Evolutionary conservation across 2,888 invertebrate species (phyloP), one percentile per base, ranked within the genome.

Genomic region (Capitulum mitella): DNA sequence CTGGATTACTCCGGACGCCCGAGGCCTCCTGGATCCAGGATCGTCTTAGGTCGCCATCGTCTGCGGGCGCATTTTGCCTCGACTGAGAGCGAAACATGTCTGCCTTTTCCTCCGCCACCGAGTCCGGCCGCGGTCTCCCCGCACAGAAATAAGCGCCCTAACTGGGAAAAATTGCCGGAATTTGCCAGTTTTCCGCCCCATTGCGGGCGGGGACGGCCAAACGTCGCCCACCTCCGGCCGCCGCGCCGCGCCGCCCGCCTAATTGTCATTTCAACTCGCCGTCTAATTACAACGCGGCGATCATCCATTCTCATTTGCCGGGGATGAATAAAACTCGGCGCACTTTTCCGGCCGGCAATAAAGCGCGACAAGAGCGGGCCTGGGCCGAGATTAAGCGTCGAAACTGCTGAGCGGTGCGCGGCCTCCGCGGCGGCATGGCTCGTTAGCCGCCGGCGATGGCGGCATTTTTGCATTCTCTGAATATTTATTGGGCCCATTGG

Each of bases 241-340:
- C 5, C 14, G 34, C 12, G 32, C 34, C 3, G 32, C 34, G 6
- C 51, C 16, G 14, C 32, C 32, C 19, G 19, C 16, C 64, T 64
- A 64, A 64, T 64, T 64, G 64, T 34, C 64, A 64, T 64, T 64
- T 64, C 64, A 64, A 64, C 64, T 64, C 14, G 16, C 32, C 64
- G 10, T 64, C 32, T 64, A 64, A 64, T 64, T 64, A 64, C 64
- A 26, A 19, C 64, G 16, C 34, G 34, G 64, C 26, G 34, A n/a
- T 64, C 64, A 64, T 64, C 64, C 64, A 64, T 64, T 64, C 64
- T 64, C 32, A 64, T 64, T 34, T 34, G 32, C 32, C 64, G 64
- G 32, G 12, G 34, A 64, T 34, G 64, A 64, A 64, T 64, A 64
- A 64, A 64, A 64, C 16, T 64, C 19, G 64, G 64, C 34, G 64